phyloP scores from a whole-genome alignment of 23 tunicate genomes.

The Phallusia fumigata region DNA sequence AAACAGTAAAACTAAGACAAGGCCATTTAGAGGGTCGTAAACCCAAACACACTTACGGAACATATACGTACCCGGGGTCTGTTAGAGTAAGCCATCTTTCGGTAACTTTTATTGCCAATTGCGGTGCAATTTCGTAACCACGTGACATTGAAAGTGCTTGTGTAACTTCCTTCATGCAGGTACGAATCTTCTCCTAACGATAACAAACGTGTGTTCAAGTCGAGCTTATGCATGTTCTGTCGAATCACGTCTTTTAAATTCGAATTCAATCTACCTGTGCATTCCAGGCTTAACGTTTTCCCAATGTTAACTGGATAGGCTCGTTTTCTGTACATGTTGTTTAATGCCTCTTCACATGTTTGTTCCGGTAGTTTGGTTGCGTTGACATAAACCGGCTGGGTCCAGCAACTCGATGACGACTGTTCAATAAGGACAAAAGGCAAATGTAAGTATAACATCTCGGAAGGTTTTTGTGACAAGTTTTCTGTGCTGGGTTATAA shows the following conservation, averaged over 20 bases:
- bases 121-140: slow-evolving; percentile 6
- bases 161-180: not conserved
- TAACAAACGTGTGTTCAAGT: no score
- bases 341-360: slow-evolving; percentile 15
- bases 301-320: not conserved
- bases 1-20: no score
- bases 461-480: no score
- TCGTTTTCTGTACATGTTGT: not conserved
- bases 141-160: not conserved
- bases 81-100: not conserved
- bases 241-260: no score
- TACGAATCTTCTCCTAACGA: no score
- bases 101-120: not conserved
- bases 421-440: not conserved
- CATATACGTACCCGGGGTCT: not conserved
- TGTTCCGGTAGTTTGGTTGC: not conserved
- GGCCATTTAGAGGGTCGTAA: no score
- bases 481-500: no score
- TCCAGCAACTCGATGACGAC: not conserved
- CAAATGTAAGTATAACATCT: no score
- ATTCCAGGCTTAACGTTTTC: not conserved
- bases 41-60: no score
- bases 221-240: no score
- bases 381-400: not conserved
- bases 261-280: not conserved